phyloP scores from a whole-genome alignment of 2,888 invertebrate genomes.

The Drosophila atroscutellata region DNA sequence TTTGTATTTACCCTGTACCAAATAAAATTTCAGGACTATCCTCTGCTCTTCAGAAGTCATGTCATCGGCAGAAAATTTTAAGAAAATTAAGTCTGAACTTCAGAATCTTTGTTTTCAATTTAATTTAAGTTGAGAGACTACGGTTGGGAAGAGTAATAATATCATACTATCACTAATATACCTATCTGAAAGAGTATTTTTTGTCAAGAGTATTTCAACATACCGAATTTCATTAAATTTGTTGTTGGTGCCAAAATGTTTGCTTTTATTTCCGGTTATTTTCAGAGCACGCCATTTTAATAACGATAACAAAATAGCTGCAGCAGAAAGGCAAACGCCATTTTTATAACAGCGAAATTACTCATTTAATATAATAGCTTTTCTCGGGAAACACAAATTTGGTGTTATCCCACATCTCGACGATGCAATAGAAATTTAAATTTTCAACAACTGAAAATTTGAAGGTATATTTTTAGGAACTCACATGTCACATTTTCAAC shows the following conservation, averaged over 20 bases:
- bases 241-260: conserved; percentile 62
- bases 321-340: conserved; percentile 12
- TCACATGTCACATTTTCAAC: not conserved
- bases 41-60: not conserved
- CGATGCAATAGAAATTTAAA: not conserved
- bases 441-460: not conserved
- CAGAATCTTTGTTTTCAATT: not conserved
- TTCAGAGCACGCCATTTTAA: conserved; percentile 54
- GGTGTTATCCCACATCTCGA: not conserved
- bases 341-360: conserved; percentile 22
- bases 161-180: not conserved
- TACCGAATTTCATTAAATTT: conserved; percentile 10
- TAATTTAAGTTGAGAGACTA: too few species aligned
- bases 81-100: not conserved
- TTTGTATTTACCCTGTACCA: conserved; percentile 13
- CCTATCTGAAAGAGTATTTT: not conserved
- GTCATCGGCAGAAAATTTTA: not conserved
- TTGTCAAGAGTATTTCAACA: not conserved
- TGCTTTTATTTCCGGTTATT: conserved; percentile 73
- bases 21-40: not conserved
- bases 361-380: conserved; percentile 20
- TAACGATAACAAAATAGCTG: conserved; percentile 49
- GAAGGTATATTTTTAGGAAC: too few species aligned
- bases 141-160: not conserved
- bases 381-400: not conserved